Evolutionary conservation across 2,888 invertebrate species (phyloP).

Genomic region (Oligia strigilis): DNA sequence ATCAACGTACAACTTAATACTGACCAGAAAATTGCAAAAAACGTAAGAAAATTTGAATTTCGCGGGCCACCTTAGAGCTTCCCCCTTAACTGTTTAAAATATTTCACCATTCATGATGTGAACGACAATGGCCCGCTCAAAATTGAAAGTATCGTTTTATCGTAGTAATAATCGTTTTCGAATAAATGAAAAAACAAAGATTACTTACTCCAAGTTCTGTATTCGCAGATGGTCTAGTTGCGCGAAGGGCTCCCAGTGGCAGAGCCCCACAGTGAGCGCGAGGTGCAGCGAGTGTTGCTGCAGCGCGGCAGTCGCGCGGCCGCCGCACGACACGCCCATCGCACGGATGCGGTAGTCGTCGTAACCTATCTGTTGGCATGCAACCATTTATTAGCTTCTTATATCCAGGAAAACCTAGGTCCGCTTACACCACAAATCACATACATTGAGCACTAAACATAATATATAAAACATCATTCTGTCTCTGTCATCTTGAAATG

Average conservation of each 20-base stretch:
- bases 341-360: conserved; percentile 87
- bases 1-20: too few species aligned
- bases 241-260: conserved; percentile 85
- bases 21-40: too few species aligned
- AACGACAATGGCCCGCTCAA: not conserved
- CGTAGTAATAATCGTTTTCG: not conserved
- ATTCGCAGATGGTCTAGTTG: conserved; percentile 84
- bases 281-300: conserved; percentile 79
- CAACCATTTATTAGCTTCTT: not conserved
- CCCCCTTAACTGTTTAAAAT: too few species aligned
- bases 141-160: not conserved
- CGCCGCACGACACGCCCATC: conserved; percentile 83
- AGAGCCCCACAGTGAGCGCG: conserved; percentile 81
- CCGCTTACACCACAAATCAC: too few species aligned
- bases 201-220: conserved; percentile 82
- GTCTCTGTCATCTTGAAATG: too few species aligned
- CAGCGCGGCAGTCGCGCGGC: conserved; percentile 82
- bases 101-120: not conserved
- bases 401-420: not conserved
- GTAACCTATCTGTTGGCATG: conserved; percentile 83
- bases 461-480: too few species aligned
- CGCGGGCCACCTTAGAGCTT: too few species aligned
- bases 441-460: too few species aligned
- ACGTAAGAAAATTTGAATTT: too few species aligned
- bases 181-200: not conserved